Evolutionary conservation across 2,797 vertebrate genomes (phyloP), one percentile per base, ranked within the genome.

Genomic region (Setipinna tenuifilis): DNA sequence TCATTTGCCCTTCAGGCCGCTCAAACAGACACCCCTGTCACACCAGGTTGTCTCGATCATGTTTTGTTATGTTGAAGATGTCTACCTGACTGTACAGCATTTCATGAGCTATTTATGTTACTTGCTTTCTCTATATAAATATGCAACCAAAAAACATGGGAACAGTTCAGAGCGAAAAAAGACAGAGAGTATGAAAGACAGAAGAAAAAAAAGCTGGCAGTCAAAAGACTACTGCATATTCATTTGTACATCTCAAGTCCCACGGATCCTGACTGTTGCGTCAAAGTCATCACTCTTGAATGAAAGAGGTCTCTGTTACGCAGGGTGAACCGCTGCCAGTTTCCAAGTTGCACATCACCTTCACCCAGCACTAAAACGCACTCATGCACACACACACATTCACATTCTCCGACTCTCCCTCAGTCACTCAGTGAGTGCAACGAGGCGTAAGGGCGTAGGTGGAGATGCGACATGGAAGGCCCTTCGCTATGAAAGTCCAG

Each of bases 281-380:
- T 75, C 75, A 81, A 84, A n/a, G 31, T 61, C 14, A 83, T 75
- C 17, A 54, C 11, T 35, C 16, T 75, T 75, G 28, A 75, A 75
- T 75, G 68, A 75, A 75, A 75, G 68, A 75, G 28, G 68, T 41
- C 68, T 75, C 68, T 75, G 68, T 75, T 75, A 41, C 4, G 1
- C 10, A 28, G 25, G 68, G 68, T 14, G 0, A 14, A 35, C 28
- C 16, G 11, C 62, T 68, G 62, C 62, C 62, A 59, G 85, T 83
- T 88, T 86, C 86, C 71, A 84, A 85, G 19, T 75, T 78, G 19
- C 41, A 48, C n/a, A 35, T n/a, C 28, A 28, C 68, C 44, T 50
- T 62, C 81, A 59, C 87, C 54, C 59, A 59, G 31, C 31, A 75
- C 57, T 82, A 71, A 82, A 58, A 28, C 62, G n/a, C 17, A 75